Evolutionary conservation across 2,888 invertebrate genomes (phyloP), one percentile per base, ranked within the genome.

Genomic region (Drosophila pseudotalamancana): DNA sequence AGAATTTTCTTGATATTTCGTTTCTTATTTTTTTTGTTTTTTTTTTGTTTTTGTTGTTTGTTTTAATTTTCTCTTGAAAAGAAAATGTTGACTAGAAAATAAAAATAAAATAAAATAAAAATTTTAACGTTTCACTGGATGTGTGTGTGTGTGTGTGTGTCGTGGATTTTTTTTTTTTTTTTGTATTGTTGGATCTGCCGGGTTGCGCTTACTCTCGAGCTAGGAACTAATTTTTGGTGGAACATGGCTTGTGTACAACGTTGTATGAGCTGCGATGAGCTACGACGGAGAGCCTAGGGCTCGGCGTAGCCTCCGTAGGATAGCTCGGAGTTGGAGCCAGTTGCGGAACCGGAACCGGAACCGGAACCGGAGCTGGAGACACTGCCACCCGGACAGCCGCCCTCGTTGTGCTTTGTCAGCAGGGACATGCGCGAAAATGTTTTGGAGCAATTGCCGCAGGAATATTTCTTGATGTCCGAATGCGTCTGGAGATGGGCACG

Each of bases 351-450:
- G 43, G 63, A 43, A 49, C 62, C 56, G 49, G 66, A 66, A 48
- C 62, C 73, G 35, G 70, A 63, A 14, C 61, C 27, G 21, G 42
- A 50, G n/a, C 51, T 11, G 54, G 67, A 40, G 37, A 53, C 55
- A 45, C 43, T 61, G 71, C 88, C 77, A 8, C 93, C 93, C 0
- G 95, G 94, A 87, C 98, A 98, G 0, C 98, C 98, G 40, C 97
- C 96, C 87, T 97, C 97, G 66, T 96, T 94, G 92, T 99, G 99
- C 91, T 99, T 99, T 81, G 96, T 95, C 74, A 99, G 93, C 68
- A 99, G 92, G 0, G 98, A 98, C 98, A 99, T 98, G 69, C 99
- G 93, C 53, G 98, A 98, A 92, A 99, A 99, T 9, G 99, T 98
- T 91, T 98, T 99, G 77, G 96, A 96, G 92, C 99, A 99, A 16